Evolutionary conservation across 1,140 invertebrate genomes (phyloP).

Genomic region (Zaprionus capensis): DNA sequence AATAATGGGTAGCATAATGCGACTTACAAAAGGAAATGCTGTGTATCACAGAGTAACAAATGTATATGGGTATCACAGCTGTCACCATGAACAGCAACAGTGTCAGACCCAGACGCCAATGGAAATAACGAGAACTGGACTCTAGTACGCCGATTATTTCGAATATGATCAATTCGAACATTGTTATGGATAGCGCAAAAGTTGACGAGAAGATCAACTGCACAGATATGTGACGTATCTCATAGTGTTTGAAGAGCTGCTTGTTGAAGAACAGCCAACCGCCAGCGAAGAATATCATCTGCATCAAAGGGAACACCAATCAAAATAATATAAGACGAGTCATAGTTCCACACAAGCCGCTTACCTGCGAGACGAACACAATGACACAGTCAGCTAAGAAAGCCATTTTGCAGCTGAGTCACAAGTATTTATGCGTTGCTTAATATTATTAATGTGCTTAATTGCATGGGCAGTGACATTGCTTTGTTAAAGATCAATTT

Average conservation of each 20-base stretch:
- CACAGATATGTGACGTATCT: slow-evolving; percentile 97
- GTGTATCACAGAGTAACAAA: slow-evolving; percentile 96
- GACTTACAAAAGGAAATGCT: slow-evolving; percentile 95
- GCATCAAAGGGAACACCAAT: neutral
- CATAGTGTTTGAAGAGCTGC: slow-evolving; percentile 98
- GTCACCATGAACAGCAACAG: slow-evolving; percentile 97
- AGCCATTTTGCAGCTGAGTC: slow-evolving; percentile 85
- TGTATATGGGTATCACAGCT: slow-evolving; percentile 98
- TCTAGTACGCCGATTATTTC: slow-evolving; percentile 98
- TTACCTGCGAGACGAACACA: slow-evolving; percentile 89
- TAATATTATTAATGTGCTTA: slow-evolving; percentile 26
- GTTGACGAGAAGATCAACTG: slow-evolving; percentile 98
- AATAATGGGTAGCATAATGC: slow-evolving; percentile 3
- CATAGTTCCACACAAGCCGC: slow-evolving; percentile 20
- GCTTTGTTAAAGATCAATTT: slow-evolving; percentile 34
- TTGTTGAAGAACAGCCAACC: slow-evolving; percentile 99
- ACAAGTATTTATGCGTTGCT: slow-evolving; percentile 31
- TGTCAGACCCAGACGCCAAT: slow-evolving; percentile 97
- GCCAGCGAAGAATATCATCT: slow-evolving; percentile 97
- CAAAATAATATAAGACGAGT: neutral
- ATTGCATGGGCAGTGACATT: slow-evolving; percentile 48
- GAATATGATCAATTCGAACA: slow-evolving; percentile 99
- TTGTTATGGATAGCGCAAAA: slow-evolving; percentile 98
- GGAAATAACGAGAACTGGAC: slow-evolving; percentile 96
- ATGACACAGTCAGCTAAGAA: slow-evolving; percentile 89